Base-by-base conservation (phyloP, 2,888 invertebrate genomes). In the Rosalia funebris region DNA sequence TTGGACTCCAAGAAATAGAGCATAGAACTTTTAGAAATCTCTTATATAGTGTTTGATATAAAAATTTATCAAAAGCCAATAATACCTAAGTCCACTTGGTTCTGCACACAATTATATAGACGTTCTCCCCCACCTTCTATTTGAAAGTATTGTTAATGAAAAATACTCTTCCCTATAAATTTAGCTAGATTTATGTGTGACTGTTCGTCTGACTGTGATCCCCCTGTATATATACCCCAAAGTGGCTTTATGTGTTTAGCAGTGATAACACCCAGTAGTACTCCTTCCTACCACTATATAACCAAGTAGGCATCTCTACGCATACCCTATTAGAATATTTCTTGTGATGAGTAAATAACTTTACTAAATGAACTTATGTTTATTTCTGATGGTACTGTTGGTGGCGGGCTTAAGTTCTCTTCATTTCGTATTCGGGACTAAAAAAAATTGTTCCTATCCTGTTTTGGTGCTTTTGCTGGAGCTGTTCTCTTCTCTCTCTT, bases 201-300 rank as follows among this genome's bases (percentile, higher is more conserved):
- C 41, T 68, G 68, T 65, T 59, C 31, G 71, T 63, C 44, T 68
- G 71, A 63, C 55, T 69, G 70, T 48, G 50, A 32, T 60, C 55
- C 55, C 52, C 65, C 72, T 69, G 72, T 64, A 66, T 66, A 66
- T 68, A 67, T 63, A 65, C 62, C 58, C 55, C 52, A 57, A 56
- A 61, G 37, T 31, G 57, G 54, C 57, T 53, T 59, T 50, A 56
- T 55, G 42, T 57, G 36, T 50, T 37, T 52, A 32, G 31, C 39
- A 16, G 53, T 53, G 34, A n/a, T 53, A 53, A 53, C 19, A 12
- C 20, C n/a, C n/a, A n/a, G 31, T 37, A 31, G 42, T 5, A 12
- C 5, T 31, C n/a, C 11, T 31, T 42, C 25, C 37, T 42, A 2
- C 39, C 17, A 42, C 41, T 42, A 15, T 53, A 12, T 42, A 41